Evolutionary conservation across 2,888 invertebrate genomes (phyloP).

Genomic region (Drosophila melanocephala): DNA sequence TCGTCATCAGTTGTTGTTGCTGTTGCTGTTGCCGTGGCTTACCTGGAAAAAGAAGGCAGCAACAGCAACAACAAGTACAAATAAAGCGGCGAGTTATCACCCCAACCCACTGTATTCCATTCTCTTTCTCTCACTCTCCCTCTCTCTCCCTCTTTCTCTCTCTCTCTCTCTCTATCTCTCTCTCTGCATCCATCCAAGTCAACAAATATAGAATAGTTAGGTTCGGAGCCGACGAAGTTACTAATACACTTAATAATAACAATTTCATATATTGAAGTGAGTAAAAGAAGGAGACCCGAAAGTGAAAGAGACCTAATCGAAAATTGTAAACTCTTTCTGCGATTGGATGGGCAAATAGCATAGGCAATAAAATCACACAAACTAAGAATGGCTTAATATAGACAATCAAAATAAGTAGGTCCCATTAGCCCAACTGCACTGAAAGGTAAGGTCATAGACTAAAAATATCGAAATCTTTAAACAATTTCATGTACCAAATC

Average conservation of each 20-base stretch:
- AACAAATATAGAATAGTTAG: conserved; percentile 18
- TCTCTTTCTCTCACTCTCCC: background rate
- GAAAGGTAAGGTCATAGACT: background rate
- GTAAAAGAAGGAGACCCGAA: background rate
- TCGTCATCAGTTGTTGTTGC: conserved; percentile 19
- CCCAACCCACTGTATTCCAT: conserved; percentile 10
- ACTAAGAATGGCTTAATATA: background rate
- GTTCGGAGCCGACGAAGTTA: background rate
- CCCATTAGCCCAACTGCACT: background rate
- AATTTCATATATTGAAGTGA: background rate
- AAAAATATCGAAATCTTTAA: background rate
- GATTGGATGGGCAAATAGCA: background rate
- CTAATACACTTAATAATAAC: conserved; percentile 18
- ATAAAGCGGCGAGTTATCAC: conserved; percentile 18
- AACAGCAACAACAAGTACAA: conserved; percentile 13
- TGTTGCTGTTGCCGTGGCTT: conserved; percentile 28
- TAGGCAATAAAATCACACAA: background rate
- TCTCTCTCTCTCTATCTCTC: conserved; percentile 4
- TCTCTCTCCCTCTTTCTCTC: conserved; percentile 2
- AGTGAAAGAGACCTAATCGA: background rate
- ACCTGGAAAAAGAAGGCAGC: conserved; percentile 36
- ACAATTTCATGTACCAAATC: background rate
- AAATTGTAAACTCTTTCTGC: too few relatives aligned
- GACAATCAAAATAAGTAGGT: background rate
- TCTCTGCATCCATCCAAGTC: background rate